Percentiles rank a stretch among this genome's conserved stretches.
These are phyloP conservation scores for Zeugodacus cucurbitae DNA, from an alignment of 1,140 invertebrate genomes.

Conservation along the genomic window DNA sequence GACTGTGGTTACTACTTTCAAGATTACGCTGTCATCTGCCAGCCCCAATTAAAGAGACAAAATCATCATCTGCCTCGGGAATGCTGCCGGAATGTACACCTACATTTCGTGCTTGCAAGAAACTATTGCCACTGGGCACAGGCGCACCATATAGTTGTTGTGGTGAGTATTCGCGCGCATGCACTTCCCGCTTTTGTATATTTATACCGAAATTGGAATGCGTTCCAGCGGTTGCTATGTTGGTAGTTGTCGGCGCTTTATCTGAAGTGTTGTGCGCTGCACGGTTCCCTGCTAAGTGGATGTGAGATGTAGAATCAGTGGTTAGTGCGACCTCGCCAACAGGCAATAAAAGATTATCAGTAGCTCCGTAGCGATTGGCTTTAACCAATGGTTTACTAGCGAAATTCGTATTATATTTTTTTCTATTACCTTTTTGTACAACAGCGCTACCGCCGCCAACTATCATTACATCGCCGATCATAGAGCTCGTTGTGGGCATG, in stretches of 20 bases:
- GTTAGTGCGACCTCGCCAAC: slow-evolving; percentile 45
- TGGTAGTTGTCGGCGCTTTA: slow-evolving; percentile 52
- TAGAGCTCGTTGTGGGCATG: slow-evolving; percentile 4
- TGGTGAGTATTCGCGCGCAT: slow-evolving; percentile 53
- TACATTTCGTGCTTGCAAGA: slow-evolving; percentile 50
- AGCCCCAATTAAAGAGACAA: slow-evolving; percentile 55
- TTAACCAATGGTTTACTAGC: slow-evolving; percentile 44
- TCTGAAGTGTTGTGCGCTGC: slow-evolving; percentile 42
- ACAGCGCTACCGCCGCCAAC: background rate
- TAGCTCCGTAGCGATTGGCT: slow-evolving; percentile 47
- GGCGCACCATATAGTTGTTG: slow-evolving; percentile 50
- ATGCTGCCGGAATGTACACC: slow-evolving; percentile 51
- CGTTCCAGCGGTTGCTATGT: slow-evolving; percentile 47
- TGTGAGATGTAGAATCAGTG: slow-evolving; percentile 60
- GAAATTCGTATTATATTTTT: slow-evolving; percentile 37
- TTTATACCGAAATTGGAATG: slow-evolving; percentile 47
- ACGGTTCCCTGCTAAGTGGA: slow-evolving; percentile 57
- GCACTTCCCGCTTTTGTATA: slow-evolving; percentile 45
- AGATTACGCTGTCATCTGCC: slow-evolving; percentile 62
- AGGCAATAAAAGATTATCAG: slow-evolving; percentile 46
- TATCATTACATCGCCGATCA: slow-evolving; percentile 10
- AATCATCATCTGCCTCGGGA: slow-evolving; percentile 61
- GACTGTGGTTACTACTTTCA: slow-evolving; percentile 50
- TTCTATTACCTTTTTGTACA: slow-evolving; percentile 44
- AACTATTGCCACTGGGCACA: slow-evolving; percentile 49